phyloP scores from a whole-genome alignment of 2,113 vertebrate species.

The Hippocampus barbouri region DNA sequence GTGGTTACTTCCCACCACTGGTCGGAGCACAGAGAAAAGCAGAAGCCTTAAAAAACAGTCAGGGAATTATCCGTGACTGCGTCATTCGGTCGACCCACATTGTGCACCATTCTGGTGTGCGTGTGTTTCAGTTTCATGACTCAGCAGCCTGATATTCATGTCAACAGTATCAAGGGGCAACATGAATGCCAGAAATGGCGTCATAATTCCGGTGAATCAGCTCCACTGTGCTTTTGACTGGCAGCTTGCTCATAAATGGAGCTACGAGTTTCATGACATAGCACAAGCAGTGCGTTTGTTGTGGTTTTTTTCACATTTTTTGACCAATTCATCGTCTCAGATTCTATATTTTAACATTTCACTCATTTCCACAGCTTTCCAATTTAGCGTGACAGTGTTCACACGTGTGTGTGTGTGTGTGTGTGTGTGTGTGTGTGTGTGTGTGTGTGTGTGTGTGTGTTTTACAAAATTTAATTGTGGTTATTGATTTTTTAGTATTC shows the following conservation, averaged over 20 bases:
- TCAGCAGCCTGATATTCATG: slow-evolving; percentile 55
- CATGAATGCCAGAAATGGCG: slow-evolving; percentile 56
- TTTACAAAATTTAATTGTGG: too few species aligned
- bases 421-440: too few species aligned
- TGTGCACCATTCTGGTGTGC: slow-evolving; percentile 10
- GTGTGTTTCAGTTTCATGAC: slow-evolving; percentile 42
- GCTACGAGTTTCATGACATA: slow-evolving; percentile 1
- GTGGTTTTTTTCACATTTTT: not conserved
- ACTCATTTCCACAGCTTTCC: not conserved
- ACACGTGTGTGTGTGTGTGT: too few species aligned
- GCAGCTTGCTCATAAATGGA: slow-evolving; percentile 28
- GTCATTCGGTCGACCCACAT: not conserved
- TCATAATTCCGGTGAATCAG: slow-evolving; percentile 58
- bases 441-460: too few species aligned
- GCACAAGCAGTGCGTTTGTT: not conserved
- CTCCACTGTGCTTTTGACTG: slow-evolving; percentile 47
- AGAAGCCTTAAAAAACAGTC: not conserved
- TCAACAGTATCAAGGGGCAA: slow-evolving; percentile 53
- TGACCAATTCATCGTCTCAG: not conserved
- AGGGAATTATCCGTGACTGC: not conserved
- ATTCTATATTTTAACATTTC: not conserved
- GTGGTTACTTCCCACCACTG: not conserved
- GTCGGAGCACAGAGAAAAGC: not conserved
- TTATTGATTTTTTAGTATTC: too few species aligned
- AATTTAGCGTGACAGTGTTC: too few species aligned